phyloP scores from a whole-genome alignment of 2,888 invertebrate genomes.

The Xanthostigma xanthostigma region DNA sequence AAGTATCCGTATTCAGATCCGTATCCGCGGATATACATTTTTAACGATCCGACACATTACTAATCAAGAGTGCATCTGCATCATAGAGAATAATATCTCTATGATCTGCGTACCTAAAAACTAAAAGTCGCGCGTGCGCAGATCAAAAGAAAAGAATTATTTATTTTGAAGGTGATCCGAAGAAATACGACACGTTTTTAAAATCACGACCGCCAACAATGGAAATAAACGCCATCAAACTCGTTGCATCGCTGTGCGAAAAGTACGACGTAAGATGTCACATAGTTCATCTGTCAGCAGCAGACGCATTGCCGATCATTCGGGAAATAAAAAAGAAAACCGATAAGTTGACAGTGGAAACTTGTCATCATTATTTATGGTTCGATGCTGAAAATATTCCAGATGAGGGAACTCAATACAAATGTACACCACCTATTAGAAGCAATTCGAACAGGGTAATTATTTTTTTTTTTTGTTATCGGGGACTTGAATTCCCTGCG shows the following conservation, averaged over 20 bases:
- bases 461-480: neutral
- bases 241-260: conserved; percentile 39
- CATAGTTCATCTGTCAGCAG: conserved; percentile 51
- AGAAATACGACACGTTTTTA: conserved; percentile 46
- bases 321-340: conserved; percentile 35
- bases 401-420: conserved; percentile 47
- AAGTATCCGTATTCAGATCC: too few relatives aligned
- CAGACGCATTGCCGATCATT: conserved; percentile 41
- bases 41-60: too few relatives aligned
- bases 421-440: conserved; percentile 59
- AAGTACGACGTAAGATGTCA: conserved; percentile 48
- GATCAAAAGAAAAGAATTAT: neutral
- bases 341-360: conserved; percentile 49
- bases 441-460: conserved; percentile 40
- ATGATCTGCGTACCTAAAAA: too few relatives aligned
- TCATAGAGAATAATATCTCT: too few relatives aligned
- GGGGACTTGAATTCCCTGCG: too few relatives aligned
- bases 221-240: conserved; percentile 48
- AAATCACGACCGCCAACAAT: conserved; percentile 45
- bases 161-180: conserved; percentile 29
- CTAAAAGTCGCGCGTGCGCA: too few relatives aligned
- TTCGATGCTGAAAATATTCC: conserved; percentile 48
- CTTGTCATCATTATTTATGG: conserved; percentile 57
- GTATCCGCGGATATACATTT: too few relatives aligned
- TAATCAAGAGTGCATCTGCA: too few relatives aligned